Base-by-base conservation (phyloP, 2,113 vertebrate genomes). In the Carettochelys insculpta region DNA sequence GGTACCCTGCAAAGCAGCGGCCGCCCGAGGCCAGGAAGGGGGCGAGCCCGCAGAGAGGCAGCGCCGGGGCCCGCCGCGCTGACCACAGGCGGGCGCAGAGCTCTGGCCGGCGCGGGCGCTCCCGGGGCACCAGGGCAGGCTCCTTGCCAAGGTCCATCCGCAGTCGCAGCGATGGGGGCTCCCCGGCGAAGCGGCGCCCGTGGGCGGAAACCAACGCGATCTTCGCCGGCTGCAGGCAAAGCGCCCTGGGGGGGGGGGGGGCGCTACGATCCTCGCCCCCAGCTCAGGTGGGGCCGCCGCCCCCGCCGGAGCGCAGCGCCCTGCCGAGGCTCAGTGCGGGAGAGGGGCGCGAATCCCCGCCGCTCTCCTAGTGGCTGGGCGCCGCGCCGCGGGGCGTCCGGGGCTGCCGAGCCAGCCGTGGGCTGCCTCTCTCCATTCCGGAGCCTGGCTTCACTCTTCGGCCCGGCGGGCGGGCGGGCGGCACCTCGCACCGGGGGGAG, bases 121-220 rank as follows among this genome's bases (percentile, higher is more conserved):
- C 97, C 96, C 90, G 94, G 95, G 95, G 85, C 96, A 95, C 93
- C 97, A 90, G 92, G 94, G 89, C 80, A 95, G 93, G 88, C 79
- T 94, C 94, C 96, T 96, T 94, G 95, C 96, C 97, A 98, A 97
- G 97, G 97, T 98, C 98, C 98, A 98, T 97, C 97, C 98, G 97
- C 97, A 94, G 95, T 96, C 96, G 92, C 92, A 96, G 97, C 96
- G 97, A 97, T 97, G 97, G 97, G 97, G 97, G 96, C 94, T 97
- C 97, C 97, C 97, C 97, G 97, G 43, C 93, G 91, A 94, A 86
- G 90, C 91, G 88, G 94, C 85, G 92, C 96, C 92, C 97, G 98
- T 98, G 98, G 98, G 98, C 97, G 98, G 96, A 95, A 96, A 94
- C 97, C 92, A 94, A 98, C 97, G 97, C 98, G 95, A 97, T 95